Percentiles rank a stretch among this genome's conserved stretches.
These are phyloP conservation scores for Coptodon rendalli DNA, from an alignment of 2,113 vertebrate species.

Conservation along the genomic window DNA sequence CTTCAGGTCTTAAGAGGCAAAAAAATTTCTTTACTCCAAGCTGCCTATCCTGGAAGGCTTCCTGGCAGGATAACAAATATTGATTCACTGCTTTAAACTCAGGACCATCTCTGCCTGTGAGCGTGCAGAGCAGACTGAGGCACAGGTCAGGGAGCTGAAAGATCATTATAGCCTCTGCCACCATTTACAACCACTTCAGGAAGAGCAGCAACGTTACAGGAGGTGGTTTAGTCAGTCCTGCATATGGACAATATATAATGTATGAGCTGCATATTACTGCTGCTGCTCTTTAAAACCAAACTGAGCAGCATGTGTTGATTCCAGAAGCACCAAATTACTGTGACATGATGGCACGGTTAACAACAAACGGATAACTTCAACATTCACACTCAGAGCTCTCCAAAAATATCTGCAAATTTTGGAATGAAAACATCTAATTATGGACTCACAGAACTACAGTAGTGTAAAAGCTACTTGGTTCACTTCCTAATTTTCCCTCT, in stretches of 20 bases:
- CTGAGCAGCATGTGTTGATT: background rate
- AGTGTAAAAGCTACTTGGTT: background rate
- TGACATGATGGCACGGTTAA: background rate
- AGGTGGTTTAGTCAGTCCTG: background rate
- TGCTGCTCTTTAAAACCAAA: conserved; percentile 6
- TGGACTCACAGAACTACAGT: background rate
- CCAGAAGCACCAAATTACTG: background rate
- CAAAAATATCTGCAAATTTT: background rate
- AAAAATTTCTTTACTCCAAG: conserved; percentile 1
- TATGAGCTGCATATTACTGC: conserved; percentile 8
- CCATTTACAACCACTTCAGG: background rate
- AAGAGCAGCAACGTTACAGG: background rate
- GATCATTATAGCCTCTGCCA: background rate
- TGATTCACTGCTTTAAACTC: conserved; percentile 18
- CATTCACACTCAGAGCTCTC: background rate
- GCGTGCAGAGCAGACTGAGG: background rate
- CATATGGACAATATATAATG: conserved; percentile 19
- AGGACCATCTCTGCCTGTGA: background rate
- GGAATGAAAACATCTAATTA: conserved; percentile 5
- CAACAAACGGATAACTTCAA: background rate
- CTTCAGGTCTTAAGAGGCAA: background rate
- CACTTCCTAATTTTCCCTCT: conserved; percentile 10
- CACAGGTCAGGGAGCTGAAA: background rate
- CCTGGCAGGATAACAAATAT: conserved; percentile 12
- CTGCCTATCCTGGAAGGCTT: background rate